Percentiles rank a stretch among this genome's conserved stretches.
These are phyloP conservation scores for Lordiphosa fenestrarum DNA, from an alignment of 2,888 invertebrate genomes.

Conservation along the genomic window DNA sequence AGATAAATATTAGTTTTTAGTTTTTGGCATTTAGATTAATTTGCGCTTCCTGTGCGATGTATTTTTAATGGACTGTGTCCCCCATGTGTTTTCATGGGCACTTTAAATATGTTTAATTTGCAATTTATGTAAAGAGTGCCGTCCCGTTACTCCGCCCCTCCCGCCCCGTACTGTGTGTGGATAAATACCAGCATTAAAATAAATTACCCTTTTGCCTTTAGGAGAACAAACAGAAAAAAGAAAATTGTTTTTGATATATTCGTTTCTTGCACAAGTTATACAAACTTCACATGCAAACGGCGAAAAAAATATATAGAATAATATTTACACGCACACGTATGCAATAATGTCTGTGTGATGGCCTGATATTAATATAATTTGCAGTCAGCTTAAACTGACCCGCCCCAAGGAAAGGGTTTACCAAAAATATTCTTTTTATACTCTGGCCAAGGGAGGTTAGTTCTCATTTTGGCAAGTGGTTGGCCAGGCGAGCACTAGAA, in stretches of 20 bases:
- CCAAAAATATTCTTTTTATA: constrained; percentile 7
- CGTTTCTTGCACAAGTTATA: constrained; percentile 27
- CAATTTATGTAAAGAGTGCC: constrained; percentile 51
- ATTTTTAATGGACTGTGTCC: constrained; percentile 59
- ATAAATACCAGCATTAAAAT: constrained; percentile 80
- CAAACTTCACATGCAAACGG: constrained; percentile 45
- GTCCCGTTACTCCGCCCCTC: background rate
- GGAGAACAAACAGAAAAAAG: constrained; percentile 7
- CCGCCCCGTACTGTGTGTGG: constrained; percentile 43
- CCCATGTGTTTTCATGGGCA: constrained; percentile 56
- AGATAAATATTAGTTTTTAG: constrained; percentile 74
- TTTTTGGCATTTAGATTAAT: constrained; percentile 55
- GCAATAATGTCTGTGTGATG: constrained; percentile 40
- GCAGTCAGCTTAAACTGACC: constrained; percentile 45
- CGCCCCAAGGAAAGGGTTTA: constrained; percentile 25
- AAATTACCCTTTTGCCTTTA: constrained; percentile 74
- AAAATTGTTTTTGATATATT: constrained; percentile 54
- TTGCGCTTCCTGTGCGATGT: constrained; percentile 49
- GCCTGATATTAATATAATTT: constrained; percentile 77
- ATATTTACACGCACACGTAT: background rate
- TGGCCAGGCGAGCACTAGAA: no score
- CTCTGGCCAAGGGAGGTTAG: no score
- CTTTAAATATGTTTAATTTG: constrained; percentile 71
- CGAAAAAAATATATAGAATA: constrained; percentile 5
- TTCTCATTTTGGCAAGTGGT: no score